Evolutionary conservation across 2,113 vertebrate species (phyloP), one percentile per base, ranked within the genome.

Genomic region (Colossoma macropomum): DNA sequence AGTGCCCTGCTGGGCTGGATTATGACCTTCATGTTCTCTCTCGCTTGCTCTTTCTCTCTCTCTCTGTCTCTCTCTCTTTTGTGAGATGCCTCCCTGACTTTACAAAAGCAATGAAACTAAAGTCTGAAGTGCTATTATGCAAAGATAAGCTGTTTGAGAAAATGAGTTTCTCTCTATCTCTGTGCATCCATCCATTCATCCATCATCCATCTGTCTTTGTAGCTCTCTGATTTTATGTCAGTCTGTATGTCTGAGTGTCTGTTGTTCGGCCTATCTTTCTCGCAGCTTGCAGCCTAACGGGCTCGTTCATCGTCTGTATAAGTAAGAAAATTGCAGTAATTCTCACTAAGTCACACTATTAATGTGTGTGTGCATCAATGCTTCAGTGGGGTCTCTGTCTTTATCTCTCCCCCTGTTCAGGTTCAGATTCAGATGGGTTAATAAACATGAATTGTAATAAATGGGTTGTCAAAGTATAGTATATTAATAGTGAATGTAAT

Each of bases 21-120:
- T 66, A 66, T 66, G 63, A 66, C 63, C 63, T 62, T 25, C 59
- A 62, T 25, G 10, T 1, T 68, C 52, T 71, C 28, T 79, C 63
- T 48, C 12, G 34, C 65, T 54, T 27, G n/a, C 72, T 54, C 72
- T 75, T 28, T 56, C 72, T 56, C 9, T 54, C 27, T 54, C 28
- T 54, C 28, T 34, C 21, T 59, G 12, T 73, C 71, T 54, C 71
- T 27, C n/a, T 45, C 45, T 21, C n/a, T n/a, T n/a, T n/a, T n/a
- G n/a, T n/a, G n/a, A n/a, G n/a, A n/a, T n/a, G n/a, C 41, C 41
- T 5, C 4, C 41, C 41, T 45, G 41, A 45, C 41, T 45, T 45
- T 45, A 45, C 10, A 9, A 45, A 45, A 45, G 10, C 41, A 45
- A 45, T 45, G 13, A 66, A 4, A 66, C 27, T 8, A 27, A 27